phyloP scores from a whole-genome alignment of 2,113 vertebrate genomes.

The Notarius quadriscutis region DNA sequence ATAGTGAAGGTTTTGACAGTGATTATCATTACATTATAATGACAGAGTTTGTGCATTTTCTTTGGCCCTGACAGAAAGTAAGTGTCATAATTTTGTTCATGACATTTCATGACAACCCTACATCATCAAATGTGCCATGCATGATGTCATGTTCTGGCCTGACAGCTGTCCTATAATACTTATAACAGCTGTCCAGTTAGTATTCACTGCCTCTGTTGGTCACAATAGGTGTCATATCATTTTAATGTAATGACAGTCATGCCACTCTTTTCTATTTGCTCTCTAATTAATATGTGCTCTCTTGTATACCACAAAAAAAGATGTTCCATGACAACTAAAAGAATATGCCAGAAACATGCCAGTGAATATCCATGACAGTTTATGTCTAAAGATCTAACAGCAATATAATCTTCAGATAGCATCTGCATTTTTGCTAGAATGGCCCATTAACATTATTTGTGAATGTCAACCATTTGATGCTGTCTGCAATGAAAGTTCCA shows the following conservation, averaged over 20 bases:
- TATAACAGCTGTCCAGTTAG: not conserved
- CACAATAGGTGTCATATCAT: not conserved
- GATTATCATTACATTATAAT: not conserved
- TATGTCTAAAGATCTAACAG: not conserved
- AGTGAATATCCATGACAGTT: not conserved
- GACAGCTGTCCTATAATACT: not conserved
- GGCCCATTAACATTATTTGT: too few relatives aligned
- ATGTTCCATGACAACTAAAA: too few relatives aligned
- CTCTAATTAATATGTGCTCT: too few relatives aligned
- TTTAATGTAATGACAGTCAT: not conserved
- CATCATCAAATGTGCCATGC: not conserved
- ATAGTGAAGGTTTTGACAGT: not conserved
- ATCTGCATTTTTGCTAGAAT: too few relatives aligned
- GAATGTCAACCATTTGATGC: too few relatives aligned
- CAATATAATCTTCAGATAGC: not conserved
- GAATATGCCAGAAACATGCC: too few relatives aligned
- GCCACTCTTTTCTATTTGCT: not conserved
- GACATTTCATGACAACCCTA: not conserved
- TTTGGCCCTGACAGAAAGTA: not conserved
- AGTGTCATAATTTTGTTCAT: not conserved
- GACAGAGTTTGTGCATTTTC: not conserved
- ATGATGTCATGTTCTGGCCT: not conserved
- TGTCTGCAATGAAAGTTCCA: too few relatives aligned
- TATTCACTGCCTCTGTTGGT: not conserved
- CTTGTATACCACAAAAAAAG: not conserved